A percentile compares a stretch with the other conserved stretches of the same genome.
phyloP scores from a whole-genome alignment of 1,140 invertebrate genomes.

The Drosophila takahashii region DNA sequence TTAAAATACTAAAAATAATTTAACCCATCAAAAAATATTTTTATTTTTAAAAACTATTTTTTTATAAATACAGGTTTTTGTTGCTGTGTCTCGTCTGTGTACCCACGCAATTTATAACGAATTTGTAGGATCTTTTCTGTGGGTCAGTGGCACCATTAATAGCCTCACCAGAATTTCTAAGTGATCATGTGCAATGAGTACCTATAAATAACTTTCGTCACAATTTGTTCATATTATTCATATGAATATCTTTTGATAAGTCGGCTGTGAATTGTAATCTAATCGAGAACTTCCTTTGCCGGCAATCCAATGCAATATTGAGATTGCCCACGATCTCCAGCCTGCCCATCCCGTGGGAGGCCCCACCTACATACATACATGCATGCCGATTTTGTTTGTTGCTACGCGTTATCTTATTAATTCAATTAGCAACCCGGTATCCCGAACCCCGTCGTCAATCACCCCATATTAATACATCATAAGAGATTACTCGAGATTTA shows the following conservation, averaged over 20 bases:
- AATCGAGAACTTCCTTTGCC: conserved; percentile 61
- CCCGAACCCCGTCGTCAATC: neutral
- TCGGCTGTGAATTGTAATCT: conserved; percentile 51
- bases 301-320: conserved; percentile 49
- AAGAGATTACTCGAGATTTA: conserved; percentile 20
- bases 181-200: conserved; percentile 2
- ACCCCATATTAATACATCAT: conserved; percentile 1
- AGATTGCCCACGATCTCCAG: conserved; percentile 40
- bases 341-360: conserved; percentile 7
- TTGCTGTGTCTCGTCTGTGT: neutral
- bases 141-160: conserved; percentile 31
- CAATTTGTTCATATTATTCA: conserved; percentile 20
- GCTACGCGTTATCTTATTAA: conserved; percentile 64
- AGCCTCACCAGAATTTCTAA: conserved; percentile 5
- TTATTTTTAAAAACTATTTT: no score
- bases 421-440: conserved; percentile 53
- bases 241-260: conserved; percentile 44
- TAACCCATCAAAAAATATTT: neutral
- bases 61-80: neutral
- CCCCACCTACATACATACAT: conserved; percentile 22
- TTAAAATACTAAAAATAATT: neutral
- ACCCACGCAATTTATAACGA: neutral
- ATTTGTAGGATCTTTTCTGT: conserved; percentile 12
- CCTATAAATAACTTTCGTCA: conserved; percentile 19
- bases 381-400: conserved; percentile 27